phyloP scores from a whole-genome alignment of 2,888 invertebrate genomes.

The Metacarcinus magister region DNA sequence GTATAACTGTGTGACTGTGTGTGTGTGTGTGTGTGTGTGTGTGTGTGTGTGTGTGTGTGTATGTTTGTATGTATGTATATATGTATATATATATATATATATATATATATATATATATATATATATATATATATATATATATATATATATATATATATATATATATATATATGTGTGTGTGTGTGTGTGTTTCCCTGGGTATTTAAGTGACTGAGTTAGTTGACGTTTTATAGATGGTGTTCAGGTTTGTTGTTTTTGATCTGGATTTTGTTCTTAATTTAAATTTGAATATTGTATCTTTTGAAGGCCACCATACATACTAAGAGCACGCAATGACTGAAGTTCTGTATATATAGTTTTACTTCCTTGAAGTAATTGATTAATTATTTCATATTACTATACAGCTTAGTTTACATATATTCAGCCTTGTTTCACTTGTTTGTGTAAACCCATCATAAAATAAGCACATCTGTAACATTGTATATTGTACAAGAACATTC shows the following conservation, averaged over 20 bases:
- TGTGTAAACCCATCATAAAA: not conserved
- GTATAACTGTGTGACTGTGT: not conserved
- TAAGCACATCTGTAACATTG: conserved; percentile 43
- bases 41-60: conserved; percentile 52
- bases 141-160: conserved; percentile 27
- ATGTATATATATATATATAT: conserved; percentile 64
- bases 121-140: conserved; percentile 54
- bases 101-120: conserved; percentile 53
- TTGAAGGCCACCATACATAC: conserved; percentile 54
- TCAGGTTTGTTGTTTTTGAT: conserved; percentile 60
- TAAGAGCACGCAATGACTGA: not conserved
- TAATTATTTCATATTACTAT: conserved; percentile 29
- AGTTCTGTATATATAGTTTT: conserved; percentile 28
- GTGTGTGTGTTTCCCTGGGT: not conserved
- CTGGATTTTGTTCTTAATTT: conserved; percentile 26
- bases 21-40: conserved; percentile 10
- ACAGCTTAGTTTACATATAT: not conserved
- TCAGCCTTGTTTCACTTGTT: not conserved
- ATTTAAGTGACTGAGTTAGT: conserved; percentile 49
- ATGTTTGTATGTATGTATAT: conserved; percentile 32
- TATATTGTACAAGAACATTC: conserved; percentile 57
- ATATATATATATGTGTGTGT: conserved; percentile 42
- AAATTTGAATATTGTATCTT: conserved; percentile 4
- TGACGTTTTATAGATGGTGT: conserved; percentile 57
- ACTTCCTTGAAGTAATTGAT: not conserved